Evolutionary conservation across 2,113 vertebrate species (phyloP).

Genomic region (Podilymbus podiceps): DNA sequence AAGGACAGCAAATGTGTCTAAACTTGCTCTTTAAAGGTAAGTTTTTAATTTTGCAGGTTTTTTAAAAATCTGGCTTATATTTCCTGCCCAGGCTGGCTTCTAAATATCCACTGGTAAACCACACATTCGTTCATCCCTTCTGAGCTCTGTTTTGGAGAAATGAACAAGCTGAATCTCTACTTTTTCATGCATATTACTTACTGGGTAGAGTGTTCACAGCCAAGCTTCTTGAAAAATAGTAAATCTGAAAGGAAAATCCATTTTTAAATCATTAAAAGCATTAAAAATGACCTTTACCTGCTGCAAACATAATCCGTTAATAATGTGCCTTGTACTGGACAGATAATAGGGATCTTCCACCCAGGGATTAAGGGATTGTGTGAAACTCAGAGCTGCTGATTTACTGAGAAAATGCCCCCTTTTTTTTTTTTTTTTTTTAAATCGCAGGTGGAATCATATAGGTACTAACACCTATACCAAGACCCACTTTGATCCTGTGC

Average conservation of each 20-base stretch:
- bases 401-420: constrained; percentile 14
- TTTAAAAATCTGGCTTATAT: neutral
- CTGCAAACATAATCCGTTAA: constrained; percentile 72
- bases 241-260: constrained; percentile 64
- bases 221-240: constrained; percentile 45
- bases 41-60: neutral
- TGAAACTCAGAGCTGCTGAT: constrained; percentile 29
- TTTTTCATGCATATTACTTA: neutral
- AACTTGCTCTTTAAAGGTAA: neutral
- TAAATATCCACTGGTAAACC: neutral
- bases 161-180: neutral
- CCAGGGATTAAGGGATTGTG: constrained; percentile 54
- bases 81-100: neutral
- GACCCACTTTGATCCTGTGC: neutral
- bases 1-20: neutral
- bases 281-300: constrained; percentile 74
- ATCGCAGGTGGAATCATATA: neutral
- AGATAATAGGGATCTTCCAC: constrained; percentile 69
- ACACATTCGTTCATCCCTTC: neutral
- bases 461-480: neutral
- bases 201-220: neutral
- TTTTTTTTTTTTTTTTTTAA: neutral
- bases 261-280: constrained; percentile 71
- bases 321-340: constrained; percentile 60
- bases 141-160: neutral